Evolutionary conservation across 2,888 invertebrate species (phyloP).

Genomic region (Melanchra persicariae): DNA sequence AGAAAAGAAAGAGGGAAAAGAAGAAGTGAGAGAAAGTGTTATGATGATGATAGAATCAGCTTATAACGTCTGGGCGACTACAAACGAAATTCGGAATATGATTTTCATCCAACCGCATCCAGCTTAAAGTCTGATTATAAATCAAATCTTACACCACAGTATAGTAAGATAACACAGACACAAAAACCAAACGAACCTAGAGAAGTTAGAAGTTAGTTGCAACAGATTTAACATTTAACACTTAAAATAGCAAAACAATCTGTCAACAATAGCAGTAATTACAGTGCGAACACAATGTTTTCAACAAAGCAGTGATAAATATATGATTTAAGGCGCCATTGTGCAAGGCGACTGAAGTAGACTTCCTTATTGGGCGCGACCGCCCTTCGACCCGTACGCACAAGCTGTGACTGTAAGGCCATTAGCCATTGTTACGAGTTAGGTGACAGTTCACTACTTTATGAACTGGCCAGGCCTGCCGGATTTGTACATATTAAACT

Average conservation of each 20-base stretch:
- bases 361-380: slow-evolving; percentile 77
- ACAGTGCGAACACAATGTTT: slow-evolving; percentile 40
- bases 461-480: slow-evolving; percentile 27
- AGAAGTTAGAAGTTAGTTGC: slow-evolving; percentile 9
- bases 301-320: slow-evolving; percentile 50
- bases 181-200: background rate
- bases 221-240: slow-evolving; percentile 17
- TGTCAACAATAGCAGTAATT: slow-evolving; percentile 55
- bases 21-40: no score
- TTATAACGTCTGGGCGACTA: background rate
- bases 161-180: background rate
- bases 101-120: background rate
- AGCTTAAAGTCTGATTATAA: background rate
- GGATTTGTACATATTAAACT: slow-evolving; percentile 1
- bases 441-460: slow-evolving; percentile 41
- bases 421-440: slow-evolving; percentile 53
- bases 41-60: background rate
- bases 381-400: slow-evolving; percentile 64
- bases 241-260: slow-evolving; percentile 22
- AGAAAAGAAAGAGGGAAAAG: no score
- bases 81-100: background rate
- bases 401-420: slow-evolving; percentile 68
- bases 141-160: background rate
- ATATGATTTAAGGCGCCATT: slow-evolving; percentile 62
- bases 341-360: slow-evolving; percentile 70